Evolutionary conservation across 1,140 invertebrate genomes (phyloP), one percentile per base, ranked within the genome.

Genomic region (Brachionus asplanchnoidis): DNA sequence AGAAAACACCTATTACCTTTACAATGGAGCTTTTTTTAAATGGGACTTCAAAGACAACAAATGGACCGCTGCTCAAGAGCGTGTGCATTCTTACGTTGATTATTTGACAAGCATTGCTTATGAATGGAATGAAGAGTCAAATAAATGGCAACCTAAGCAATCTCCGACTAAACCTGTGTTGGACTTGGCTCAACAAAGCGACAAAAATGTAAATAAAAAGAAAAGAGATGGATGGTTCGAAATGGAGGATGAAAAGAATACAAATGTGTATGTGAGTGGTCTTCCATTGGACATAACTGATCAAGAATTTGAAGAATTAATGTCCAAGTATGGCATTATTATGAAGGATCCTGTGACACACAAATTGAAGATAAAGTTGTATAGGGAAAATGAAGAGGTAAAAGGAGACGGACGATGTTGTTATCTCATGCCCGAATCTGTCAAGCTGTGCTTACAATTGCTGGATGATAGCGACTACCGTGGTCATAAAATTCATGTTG

Each of bases 321-420:
- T 99, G 94, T 92, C 93, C 86, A 99, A 99, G 90, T 99, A 94
- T 92, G 97, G 97, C n/a, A 91, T 99, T 23, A 92, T 99, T 17
- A 95, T 96, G 91, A 92, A 94, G 86, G 97, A 99, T 90, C 92
- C 94, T 0, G n/a, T 86, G 6, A 93, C 91, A 4, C 93, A 93
- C 84, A 94, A 95, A 88, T 94, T 94, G 87, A 99, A 97, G 91
- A 91, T 99, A 0, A 99, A 99, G 91, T 88, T 99, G 9, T 99
- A 99, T 89, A 93, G 91, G 86, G 92, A 87, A 53, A 86, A 95
- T 3, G 93, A 93, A 42, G 91, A 93, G 86, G 91, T 95, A 11
- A 99, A 99, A 91, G 97, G 97, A 14, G 97, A 99, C 91, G 98
- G 94, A 17, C 91, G 96, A 7, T 99, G 97, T 89, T 95, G 95